phyloP scores from a whole-genome alignment of 2,888 invertebrate genomes.

The Cryptophagus acutangulus region DNA sequence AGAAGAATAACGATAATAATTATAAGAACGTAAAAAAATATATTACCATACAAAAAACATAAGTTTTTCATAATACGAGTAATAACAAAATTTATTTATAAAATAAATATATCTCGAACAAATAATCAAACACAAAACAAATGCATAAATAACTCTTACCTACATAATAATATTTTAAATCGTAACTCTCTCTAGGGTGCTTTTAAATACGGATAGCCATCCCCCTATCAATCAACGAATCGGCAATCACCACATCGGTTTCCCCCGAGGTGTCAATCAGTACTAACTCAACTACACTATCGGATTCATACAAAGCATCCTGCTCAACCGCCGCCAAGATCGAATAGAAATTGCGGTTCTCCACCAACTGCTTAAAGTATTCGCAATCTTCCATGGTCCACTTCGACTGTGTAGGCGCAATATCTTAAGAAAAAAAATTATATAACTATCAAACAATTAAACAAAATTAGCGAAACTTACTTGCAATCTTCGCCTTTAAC shows the following conservation, averaged over 20 bases:
- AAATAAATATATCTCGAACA: too few relatives aligned
- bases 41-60: too few relatives aligned
- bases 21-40: too few relatives aligned
- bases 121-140: too few relatives aligned
- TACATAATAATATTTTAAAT: too few relatives aligned
- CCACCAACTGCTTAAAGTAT: constrained; percentile 66
- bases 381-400: constrained; percentile 72
- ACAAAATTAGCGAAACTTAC: constrained; percentile 9
- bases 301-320: constrained; percentile 58
- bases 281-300: constrained; percentile 60
- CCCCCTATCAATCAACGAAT: constrained; percentile 59
- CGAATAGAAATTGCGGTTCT: constrained; percentile 66
- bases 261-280: constrained; percentile 67
- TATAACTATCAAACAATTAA: constrained; percentile 6
- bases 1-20: too few relatives aligned
- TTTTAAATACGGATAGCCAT: too few relatives aligned
- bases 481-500: constrained; percentile 56
- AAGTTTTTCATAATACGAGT: too few relatives aligned
- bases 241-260: constrained; percentile 63
- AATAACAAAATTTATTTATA: too few relatives aligned
- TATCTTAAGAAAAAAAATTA: constrained; percentile 45
- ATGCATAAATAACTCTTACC: too few relatives aligned
- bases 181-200: constrained; percentile 1
- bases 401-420: constrained; percentile 52
- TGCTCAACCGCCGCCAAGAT: constrained; percentile 58